These are phyloP conservation scores for Oreonectes daqikongensis DNA, from an alignment of 2,797 vertebrate genomes.

Conservation along the genomic window DNA sequence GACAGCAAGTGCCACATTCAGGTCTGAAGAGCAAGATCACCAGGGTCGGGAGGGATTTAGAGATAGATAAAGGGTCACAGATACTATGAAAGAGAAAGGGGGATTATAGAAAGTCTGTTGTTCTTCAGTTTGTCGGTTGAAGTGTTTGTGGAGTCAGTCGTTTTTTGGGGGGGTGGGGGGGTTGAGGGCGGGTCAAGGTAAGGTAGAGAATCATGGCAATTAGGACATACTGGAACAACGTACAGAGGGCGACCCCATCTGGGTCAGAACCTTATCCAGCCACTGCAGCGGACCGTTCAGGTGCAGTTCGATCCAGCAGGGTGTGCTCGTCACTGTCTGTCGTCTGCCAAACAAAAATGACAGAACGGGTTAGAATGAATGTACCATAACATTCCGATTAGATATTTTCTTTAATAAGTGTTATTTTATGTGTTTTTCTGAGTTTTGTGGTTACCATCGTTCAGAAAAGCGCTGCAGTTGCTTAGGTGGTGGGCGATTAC, in stretches of 20 bases:
- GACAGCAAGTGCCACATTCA: conserved; percentile 94
- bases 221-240: conserved; percentile 99
- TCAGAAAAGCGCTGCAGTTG: too few species aligned
- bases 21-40: conserved; percentile 83
- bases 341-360: conserved; percentile 74
- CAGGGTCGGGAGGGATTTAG: conserved; percentile 57
- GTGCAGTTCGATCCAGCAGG: conserved; percentile 98
- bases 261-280: conserved; percentile 99
- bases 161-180: conserved; percentile 51
- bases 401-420: too few species aligned
- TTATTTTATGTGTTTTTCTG: too few species aligned
- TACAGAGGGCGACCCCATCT: conserved; percentile 98
- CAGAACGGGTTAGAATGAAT: background rate
- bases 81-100: conserved; percentile 79
- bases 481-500: too few species aligned
- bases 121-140: conserved; percentile 75
- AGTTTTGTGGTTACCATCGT: too few species aligned
- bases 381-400: too few species aligned
- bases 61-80: conserved; percentile 78
- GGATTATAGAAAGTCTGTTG: conserved; percentile 75
- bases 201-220: conserved; percentile 65
- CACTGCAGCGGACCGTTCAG: conserved; percentile 97
- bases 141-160: conserved; percentile 55
- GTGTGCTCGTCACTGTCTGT: conserved; percentile 97
- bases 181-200: too few species aligned